Conservation (phyloP, 2,888 invertebrate genomes). For the Boloria selene region DNA sequence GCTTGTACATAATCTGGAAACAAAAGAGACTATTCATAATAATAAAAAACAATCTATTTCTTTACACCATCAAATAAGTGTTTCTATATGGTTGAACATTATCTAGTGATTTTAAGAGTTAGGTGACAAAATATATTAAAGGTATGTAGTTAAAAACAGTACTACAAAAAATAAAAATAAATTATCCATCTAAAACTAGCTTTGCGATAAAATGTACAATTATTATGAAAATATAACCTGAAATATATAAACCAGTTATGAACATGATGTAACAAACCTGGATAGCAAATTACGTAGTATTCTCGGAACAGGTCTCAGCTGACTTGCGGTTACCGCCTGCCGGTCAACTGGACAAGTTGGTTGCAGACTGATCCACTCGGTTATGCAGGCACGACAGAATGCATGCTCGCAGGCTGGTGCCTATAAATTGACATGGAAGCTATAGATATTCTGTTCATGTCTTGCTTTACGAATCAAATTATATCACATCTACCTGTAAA, state of each 20-base stretch:
- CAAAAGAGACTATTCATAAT: constrained; percentile 15
- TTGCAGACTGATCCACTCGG: constrained; percentile 96
- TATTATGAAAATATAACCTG: constrained; percentile 24
- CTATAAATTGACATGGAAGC: constrained; percentile 69
- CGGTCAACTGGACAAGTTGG: constrained; percentile 97
- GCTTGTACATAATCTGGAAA: constrained; percentile 88
- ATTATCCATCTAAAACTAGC: neutral
- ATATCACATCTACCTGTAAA: constrained; percentile 86
- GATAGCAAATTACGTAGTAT: constrained; percentile 95
- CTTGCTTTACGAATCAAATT: neutral
- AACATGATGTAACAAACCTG: constrained; percentile 67
- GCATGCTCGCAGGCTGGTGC: constrained; percentile 98
- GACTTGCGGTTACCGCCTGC: constrained; percentile 93
- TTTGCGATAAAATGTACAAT: neutral
- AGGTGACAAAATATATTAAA: too few species aligned
- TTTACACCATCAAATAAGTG: neutral
- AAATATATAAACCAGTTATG: constrained; percentile 14
- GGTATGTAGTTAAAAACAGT: too few species aligned
- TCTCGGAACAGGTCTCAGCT: constrained; percentile 95
- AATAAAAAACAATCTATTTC: neutral
- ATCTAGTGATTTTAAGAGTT: too few species aligned
- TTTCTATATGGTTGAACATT: neutral
- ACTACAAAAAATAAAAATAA: too few species aligned
- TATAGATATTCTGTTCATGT: neutral
- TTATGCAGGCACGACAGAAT: constrained; percentile 96